A percentile compares a stretch with the other conserved stretches of the same genome.
Evolutionary conservation across 2,797 vertebrate species (phyloP).

Genomic region (Saxicola maurus): DNA sequence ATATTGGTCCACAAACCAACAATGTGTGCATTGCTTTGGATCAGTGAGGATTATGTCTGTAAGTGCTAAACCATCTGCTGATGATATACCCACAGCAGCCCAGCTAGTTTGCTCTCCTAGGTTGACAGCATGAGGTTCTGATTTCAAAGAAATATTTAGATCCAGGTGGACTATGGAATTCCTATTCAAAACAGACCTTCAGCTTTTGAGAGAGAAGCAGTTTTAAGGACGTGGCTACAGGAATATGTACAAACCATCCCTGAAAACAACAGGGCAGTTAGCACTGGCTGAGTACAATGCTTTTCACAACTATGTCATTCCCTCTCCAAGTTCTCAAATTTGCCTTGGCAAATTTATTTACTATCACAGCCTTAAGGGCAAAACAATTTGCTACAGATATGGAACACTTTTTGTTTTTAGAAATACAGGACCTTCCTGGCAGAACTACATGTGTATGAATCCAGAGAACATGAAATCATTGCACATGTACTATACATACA

Average conservation of each 20-base stretch:
- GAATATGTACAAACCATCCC: not conserved
- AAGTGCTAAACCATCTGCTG: not conserved
- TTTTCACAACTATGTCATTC: not conserved
- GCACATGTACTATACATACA: conserved; percentile 7
- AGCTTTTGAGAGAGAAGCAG: not conserved
- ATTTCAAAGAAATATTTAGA: not conserved
- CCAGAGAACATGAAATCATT: conserved; percentile 41
- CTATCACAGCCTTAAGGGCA: not conserved
- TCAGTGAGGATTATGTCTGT: not conserved
- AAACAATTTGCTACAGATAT: not conserved
- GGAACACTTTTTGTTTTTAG: not conserved
- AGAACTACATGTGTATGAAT: not conserved
- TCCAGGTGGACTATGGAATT: not conserved
- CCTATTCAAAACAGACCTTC: not conserved
- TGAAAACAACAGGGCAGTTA: not conserved
- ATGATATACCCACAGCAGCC: not conserved
- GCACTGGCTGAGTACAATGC: not conserved
- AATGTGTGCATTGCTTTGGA: not conserved
- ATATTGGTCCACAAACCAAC: not conserved
- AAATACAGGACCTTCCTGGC: conserved; percentile 20
- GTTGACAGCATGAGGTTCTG: not conserved
- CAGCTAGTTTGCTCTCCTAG: not conserved
- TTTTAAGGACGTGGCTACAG: not conserved
- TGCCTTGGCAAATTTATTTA: not conserved
- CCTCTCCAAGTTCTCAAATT: not conserved